Percentiles rank a stretch among this genome's conserved stretches.
Evolutionary conservation across 2,113 vertebrate genomes (phyloP).

Genomic region (Syngnathus typhle): DNA sequence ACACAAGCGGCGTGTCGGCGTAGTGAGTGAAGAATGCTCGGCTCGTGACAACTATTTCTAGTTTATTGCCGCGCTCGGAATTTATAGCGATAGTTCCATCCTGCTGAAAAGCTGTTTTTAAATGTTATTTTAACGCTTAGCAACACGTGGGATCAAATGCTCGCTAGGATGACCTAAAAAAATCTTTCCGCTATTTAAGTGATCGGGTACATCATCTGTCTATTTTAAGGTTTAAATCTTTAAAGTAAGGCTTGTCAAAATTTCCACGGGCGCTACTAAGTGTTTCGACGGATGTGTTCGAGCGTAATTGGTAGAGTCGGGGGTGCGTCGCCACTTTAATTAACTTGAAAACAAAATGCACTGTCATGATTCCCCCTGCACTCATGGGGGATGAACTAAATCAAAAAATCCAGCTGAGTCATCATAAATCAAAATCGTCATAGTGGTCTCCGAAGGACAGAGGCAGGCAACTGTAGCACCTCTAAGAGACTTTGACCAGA

Average conservation of each 20-base stretch:
- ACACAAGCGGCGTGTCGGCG: neutral
- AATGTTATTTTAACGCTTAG: neutral
- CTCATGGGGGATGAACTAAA: slow-evolving; percentile 11
- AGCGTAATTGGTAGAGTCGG: neutral
- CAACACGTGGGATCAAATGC: neutral
- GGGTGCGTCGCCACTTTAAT: neutral
- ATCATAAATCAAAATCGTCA: slow-evolving; percentile 39
- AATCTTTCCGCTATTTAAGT: neutral
- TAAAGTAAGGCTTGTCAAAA: too few relatives aligned
- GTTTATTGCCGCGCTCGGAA: neutral
- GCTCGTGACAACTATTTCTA: neutral
- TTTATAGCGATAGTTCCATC: neutral
- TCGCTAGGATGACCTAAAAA: neutral
- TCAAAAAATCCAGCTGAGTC: slow-evolving; percentile 43
- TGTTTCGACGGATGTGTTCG: neutral
- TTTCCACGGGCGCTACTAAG: too few relatives aligned
- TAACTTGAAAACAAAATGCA: slow-evolving; percentile 4
- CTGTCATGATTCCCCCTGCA: neutral
- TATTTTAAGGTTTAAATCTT: too few relatives aligned
- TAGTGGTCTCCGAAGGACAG: slow-evolving; percentile 37
- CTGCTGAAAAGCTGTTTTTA: neutral
- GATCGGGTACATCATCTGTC: too few relatives aligned
- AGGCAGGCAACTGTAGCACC: slow-evolving; percentile 28
- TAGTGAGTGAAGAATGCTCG: neutral
- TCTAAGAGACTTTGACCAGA: slow-evolving; percentile 39